Base-by-base conservation (phyloP, 2,113 vertebrate species). In the Hipposideros armiger region DNA sequence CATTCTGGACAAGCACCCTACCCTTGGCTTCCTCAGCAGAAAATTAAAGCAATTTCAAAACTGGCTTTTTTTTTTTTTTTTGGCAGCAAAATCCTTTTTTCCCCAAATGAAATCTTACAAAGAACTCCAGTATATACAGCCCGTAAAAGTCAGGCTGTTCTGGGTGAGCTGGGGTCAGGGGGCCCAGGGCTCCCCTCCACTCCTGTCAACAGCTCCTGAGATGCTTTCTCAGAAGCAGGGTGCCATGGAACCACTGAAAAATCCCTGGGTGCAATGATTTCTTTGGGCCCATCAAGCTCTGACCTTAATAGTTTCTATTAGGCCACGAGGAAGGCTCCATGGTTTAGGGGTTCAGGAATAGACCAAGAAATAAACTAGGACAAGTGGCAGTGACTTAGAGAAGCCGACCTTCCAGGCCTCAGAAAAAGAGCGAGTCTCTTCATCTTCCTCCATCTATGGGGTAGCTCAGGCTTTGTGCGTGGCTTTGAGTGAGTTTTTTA, bases 41-140 rank as follows among this genome's bases (percentile, higher is more conserved):
- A 85, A 62, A 62, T 24, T 3, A 73, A 94, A 95, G 56, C 22
- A 50, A 45, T 91, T 67, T 67, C 54, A 87, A 85, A 91, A 64
- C 28, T n/a, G 24, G n/a, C 4, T 81, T n/a, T 77, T 15, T 67
- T 58, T 42, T 56, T n/a, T 62, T 26, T 47, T 83, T 60, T 17
- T 0, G 3, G 56, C 45, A 77, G 42, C 15, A 86, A 50, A 28
- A 90, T 86, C 7, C 24, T 67, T 82, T 74, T 74, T 73, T 82
- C 40, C 50, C 19, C 56, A 45, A 62, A 50, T 96, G 58, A 94
- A 94, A 64, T 87, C 80, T 56, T 73, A 67, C 11, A 64, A 80
- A 64, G 69, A 76, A 67, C 26, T 24, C 22, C 42, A 80, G 20
- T 47, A 47, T 56, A 36, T 82, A 67, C 28, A 95, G 72, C 22